Conservation (phyloP, 2,797 vertebrate species). For the Euphonia xanthogaster region DNA sequence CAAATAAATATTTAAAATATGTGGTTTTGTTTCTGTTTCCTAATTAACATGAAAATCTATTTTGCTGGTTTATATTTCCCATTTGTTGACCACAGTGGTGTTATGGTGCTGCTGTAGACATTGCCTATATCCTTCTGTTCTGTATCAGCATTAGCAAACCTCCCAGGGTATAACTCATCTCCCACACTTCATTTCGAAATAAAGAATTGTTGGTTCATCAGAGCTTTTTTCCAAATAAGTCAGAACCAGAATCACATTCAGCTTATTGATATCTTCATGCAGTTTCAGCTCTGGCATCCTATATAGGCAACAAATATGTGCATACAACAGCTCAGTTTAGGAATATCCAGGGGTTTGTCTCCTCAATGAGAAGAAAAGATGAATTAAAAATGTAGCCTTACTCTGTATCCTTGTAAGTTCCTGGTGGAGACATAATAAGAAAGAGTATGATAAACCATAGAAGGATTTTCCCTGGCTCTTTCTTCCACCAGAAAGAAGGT, state of each 20-base stretch:
- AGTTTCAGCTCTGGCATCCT: neutral
- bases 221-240: neutral
- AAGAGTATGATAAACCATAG: neutral
- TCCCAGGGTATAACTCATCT: neutral
- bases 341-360: neutral
- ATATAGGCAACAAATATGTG: neutral
- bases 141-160: neutral
- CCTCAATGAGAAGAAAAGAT: neutral
- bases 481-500: neutral
- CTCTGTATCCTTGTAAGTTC: neutral
- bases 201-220: neutral
- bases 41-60: neutral
- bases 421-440: neutral
- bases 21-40: slow-evolving; percentile 35
- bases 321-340: neutral
- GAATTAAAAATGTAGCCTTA: neutral
- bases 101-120: neutral
- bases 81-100: neutral
- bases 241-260: neutral
- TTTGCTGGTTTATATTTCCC: neutral
- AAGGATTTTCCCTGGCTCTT: neutral
- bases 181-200: neutral
- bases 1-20: slow-evolving; percentile 94
- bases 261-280: neutral
- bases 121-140: neutral